These are phyloP conservation scores for Paramacrobiotus metropolitanus DNA, from an alignment of 1,140 invertebrate genomes.

Conservation along the genomic window DNA sequence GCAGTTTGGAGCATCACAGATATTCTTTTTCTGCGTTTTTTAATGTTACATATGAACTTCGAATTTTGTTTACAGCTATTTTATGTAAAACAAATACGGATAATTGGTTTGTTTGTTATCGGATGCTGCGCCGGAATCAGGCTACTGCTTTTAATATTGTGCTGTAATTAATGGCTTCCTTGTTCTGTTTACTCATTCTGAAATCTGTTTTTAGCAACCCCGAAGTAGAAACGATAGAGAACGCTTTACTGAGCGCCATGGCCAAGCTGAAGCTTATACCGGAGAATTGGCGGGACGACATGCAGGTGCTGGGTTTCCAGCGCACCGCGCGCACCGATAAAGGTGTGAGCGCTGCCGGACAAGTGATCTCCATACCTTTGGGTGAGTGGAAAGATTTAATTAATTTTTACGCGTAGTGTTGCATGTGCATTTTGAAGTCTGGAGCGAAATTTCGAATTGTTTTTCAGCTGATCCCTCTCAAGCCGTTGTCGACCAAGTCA, in stretches of 20 bases:
- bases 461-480: no score
- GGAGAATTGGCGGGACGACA: constrained; percentile 43
- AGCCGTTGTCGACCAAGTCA: constrained; percentile 44
- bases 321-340: constrained; percentile 89
- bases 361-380: constrained; percentile 75
- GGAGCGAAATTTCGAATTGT: constrained; percentile 17
- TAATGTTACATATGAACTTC: not conserved
- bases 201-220: constrained; percentile 39
- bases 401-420: not conserved
- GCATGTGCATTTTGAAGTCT: constrained; percentile 10
- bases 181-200: constrained; percentile 7
- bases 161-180: not conserved
- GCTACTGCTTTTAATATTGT: constrained; percentile 12
- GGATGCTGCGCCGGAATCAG: not conserved
- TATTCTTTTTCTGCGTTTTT: constrained; percentile 1
- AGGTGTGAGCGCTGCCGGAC: constrained; percentile 66
- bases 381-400: constrained; percentile 39
- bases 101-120: not conserved
- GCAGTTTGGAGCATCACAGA: no score
- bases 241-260: constrained; percentile 57
- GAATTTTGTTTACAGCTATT: not conserved
- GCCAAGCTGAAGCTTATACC: constrained; percentile 49
- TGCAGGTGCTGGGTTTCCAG: constrained; percentile 63
- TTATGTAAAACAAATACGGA: not conserved
- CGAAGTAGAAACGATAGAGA: constrained; percentile 62